These are phyloP conservation scores for Conchocele bisecta DNA, from an alignment of 2,888 invertebrate genomes.

Conservation along the genomic window DNA sequence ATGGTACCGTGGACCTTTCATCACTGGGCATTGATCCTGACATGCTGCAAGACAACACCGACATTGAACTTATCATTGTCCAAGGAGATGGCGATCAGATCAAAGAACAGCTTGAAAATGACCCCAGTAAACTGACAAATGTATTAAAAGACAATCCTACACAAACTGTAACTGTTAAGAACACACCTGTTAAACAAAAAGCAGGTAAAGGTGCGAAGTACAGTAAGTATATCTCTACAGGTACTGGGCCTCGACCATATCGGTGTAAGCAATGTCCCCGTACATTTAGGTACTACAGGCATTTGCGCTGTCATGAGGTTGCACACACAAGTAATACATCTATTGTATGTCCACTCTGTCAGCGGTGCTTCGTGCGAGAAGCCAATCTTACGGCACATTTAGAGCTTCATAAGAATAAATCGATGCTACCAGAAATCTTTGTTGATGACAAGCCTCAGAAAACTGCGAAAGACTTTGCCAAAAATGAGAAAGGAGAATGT, in stretches of 20 bases:
- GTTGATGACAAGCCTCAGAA: background rate
- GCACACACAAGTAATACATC: constrained; percentile 34
- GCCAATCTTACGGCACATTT: constrained; percentile 38
- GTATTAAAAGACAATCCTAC: constrained; percentile 3
- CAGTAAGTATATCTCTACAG: background rate
- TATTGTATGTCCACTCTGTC: constrained; percentile 37
- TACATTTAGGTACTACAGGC: constrained; percentile 43
- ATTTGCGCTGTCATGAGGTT: constrained; percentile 36
- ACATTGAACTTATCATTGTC: constrained; percentile 48
- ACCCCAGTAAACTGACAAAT: background rate
- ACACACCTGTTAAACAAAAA: background rate
- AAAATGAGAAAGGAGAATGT: no score
- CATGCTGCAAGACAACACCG: constrained; percentile 39
- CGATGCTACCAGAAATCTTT: background rate
- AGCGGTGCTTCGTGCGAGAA: constrained; percentile 41
- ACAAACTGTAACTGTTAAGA: background rate
- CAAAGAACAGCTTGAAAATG: background rate
- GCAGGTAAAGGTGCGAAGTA: background rate
- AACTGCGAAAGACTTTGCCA: no score
- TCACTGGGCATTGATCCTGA: constrained; percentile 33
- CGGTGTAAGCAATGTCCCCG: constrained; percentile 49
- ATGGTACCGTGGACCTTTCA: no score
- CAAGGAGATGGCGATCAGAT: constrained; percentile 49
- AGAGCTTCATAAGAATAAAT: constrained; percentile 41
- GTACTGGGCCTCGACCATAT: constrained; percentile 30